Conservation (phyloP, 2,888 invertebrate genomes). For the Crocallis elinguaria region DNA sequence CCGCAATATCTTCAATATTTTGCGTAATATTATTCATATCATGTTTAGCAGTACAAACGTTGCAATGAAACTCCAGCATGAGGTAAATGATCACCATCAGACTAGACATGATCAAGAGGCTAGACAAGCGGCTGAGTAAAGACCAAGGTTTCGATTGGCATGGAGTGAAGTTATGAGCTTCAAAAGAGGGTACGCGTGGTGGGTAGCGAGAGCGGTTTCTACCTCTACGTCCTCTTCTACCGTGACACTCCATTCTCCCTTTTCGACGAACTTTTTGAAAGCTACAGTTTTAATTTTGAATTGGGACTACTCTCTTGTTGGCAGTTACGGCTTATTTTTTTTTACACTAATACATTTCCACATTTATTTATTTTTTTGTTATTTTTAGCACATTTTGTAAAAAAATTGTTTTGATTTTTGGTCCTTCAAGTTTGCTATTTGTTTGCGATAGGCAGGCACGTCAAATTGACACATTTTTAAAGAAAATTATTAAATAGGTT, state of each 20-base stretch:
- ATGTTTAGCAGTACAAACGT: conserved; percentile 51
- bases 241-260: conserved; percentile 54
- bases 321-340: conserved; percentile 8
- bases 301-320: not conserved
- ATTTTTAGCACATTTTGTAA: conserved; percentile 29
- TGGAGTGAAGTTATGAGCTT: conserved; percentile 9
- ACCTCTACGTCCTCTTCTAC: conserved; percentile 56
- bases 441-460: too few relatives aligned
- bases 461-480: not conserved
- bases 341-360: conserved; percentile 21
- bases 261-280: not conserved
- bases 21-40: conserved; percentile 55
- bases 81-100: conserved; percentile 60
- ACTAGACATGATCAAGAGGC: conserved; percentile 55
- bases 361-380: conserved; percentile 9
- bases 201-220: conserved; percentile 38
- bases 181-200: conserved; percentile 14
- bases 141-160: conserved; percentile 42
- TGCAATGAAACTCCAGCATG: conserved; percentile 66
- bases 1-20: conserved; percentile 64
- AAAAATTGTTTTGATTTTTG: conserved; percentile 15
- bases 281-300: not conserved
- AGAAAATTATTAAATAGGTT: too few relatives aligned
- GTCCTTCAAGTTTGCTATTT: conserved; percentile 8
- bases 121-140: conserved; percentile 49